phyloP scores from a whole-genome alignment of 2,888 invertebrate genomes.

The Eupithecia centaureata region DNA sequence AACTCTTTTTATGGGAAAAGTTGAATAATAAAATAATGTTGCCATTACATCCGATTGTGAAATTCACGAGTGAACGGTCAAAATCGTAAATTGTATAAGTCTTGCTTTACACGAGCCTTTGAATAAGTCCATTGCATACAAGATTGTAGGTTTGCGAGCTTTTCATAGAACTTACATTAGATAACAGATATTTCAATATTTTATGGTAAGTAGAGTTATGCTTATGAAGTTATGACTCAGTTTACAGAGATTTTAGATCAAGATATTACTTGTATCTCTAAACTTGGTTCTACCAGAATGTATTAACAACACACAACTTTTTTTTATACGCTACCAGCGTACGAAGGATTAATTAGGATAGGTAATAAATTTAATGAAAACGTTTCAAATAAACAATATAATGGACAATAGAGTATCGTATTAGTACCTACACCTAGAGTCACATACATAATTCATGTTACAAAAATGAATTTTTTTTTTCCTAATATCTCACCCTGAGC shows the following conservation, averaged over 20 bases:
- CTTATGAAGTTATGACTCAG: not conserved
- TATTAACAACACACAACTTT: too few relatives aligned
- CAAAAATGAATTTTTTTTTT: too few relatives aligned
- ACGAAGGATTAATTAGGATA: too few relatives aligned
- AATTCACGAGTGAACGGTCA: slow-evolving; percentile 35
- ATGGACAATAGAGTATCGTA: too few relatives aligned
- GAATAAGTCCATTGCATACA: not conserved
- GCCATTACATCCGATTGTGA: slow-evolving; percentile 40
- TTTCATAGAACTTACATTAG: slow-evolving; percentile 1
- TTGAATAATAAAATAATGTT: slow-evolving; percentile 37
- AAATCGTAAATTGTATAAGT: slow-evolving; percentile 16
- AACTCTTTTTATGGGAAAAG: slow-evolving; percentile 40
- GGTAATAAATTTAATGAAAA: too few relatives aligned
- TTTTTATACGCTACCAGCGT: too few relatives aligned
- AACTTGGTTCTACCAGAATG: not conserved
- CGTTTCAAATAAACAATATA: too few relatives aligned
- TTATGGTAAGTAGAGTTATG: not conserved
- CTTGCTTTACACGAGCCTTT: not conserved
- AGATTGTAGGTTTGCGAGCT: not conserved
- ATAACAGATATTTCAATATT: not conserved
- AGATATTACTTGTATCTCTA: not conserved
- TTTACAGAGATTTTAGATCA: not conserved
- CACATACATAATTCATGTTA: too few relatives aligned
- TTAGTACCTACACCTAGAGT: too few relatives aligned
- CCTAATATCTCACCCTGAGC: too few relatives aligned